Conservation (phyloP, 92 coral and sea anemone species). For the Epizoanthus scotinus region DNA sequence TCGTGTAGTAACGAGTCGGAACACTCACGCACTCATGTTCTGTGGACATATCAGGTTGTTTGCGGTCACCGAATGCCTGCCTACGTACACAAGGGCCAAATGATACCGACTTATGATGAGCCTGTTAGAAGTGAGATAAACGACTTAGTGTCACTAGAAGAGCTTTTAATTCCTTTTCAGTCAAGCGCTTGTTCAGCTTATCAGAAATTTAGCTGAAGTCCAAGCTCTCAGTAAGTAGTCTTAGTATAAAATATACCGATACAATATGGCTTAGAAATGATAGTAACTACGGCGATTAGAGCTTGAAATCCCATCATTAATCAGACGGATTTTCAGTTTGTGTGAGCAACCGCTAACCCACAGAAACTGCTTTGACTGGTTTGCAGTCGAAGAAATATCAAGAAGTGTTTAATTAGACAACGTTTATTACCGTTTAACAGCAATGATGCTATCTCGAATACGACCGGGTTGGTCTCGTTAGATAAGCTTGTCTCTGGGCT, state of each 20-base stretch:
- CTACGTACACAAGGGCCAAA: too few species aligned
- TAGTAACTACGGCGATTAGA: background rate
- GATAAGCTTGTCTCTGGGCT: slow-evolving; percentile 18
- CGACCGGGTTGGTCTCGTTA: slow-evolving; percentile 15
- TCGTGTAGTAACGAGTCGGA: too few species aligned
- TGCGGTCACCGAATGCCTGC: too few species aligned
- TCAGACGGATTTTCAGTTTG: background rate
- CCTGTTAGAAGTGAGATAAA: slow-evolving; percentile 23
- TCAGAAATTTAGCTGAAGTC: slow-evolving; percentile 20
- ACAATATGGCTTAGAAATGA: background rate
- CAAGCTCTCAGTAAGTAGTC: background rate
- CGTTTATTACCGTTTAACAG: slow-evolving; percentile 29
- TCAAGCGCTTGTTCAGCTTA: slow-evolving; percentile 21
- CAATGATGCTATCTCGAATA: slow-evolving; percentile 17
- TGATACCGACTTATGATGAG: too few species aligned
- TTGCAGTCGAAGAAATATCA: background rate
- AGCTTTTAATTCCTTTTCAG: slow-evolving; percentile 33
- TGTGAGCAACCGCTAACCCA: too few species aligned
- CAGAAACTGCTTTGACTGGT: background rate
- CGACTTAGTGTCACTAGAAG: slow-evolving; percentile 23
- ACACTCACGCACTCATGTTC: too few species aligned
- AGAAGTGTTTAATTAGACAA: slow-evolving; percentile 9
- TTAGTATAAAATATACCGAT: background rate
- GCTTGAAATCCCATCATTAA: background rate
- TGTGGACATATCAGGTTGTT: background rate